phyloP scores from a whole-genome alignment of 2,888 invertebrate genomes.

The Apamea crenata region DNA sequence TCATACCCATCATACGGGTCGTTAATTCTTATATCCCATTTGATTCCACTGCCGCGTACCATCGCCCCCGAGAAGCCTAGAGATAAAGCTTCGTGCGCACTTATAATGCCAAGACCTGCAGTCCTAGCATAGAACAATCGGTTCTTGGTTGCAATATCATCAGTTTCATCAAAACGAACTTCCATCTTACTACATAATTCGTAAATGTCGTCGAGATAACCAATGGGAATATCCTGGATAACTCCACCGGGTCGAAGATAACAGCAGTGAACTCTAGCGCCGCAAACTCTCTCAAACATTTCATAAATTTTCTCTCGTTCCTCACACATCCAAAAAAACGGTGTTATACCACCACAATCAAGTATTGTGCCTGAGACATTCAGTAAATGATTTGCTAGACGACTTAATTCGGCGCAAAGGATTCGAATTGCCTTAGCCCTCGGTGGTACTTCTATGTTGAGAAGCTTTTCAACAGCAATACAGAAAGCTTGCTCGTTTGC shows the following conservation, averaged over 20 bases:
- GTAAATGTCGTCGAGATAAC: slow-evolving; percentile 95
- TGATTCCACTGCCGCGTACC: slow-evolving; percentile 95
- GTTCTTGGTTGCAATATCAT: slow-evolving; percentile 94
- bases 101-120: slow-evolving; percentile 93
- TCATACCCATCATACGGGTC: slow-evolving; percentile 96
- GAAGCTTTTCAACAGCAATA: slow-evolving; percentile 95
- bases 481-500: slow-evolving; percentile 94
- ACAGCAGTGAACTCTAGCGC: slow-evolving; percentile 95
- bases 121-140: slow-evolving; percentile 92
- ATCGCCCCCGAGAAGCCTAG: slow-evolving; percentile 93
- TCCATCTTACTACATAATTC: slow-evolving; percentile 92
- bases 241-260: slow-evolving; percentile 97
- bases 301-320: slow-evolving; percentile 97
- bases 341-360: slow-evolving; percentile 96
- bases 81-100: slow-evolving; percentile 94
- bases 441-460: slow-evolving; percentile 94
- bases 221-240: slow-evolving; percentile 89
- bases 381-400: slow-evolving; percentile 95
- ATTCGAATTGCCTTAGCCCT: slow-evolving; percentile 95
- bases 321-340: slow-evolving; percentile 97
- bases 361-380: slow-evolving; percentile 93
- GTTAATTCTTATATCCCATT: slow-evolving; percentile 96
- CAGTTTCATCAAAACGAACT: slow-evolving; percentile 95
- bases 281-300: slow-evolving; percentile 95
- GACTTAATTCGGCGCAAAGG: slow-evolving; percentile 93